Base-by-base conservation (phyloP, 1,140 invertebrate genomes). In the Manduca sexta region DNA sequence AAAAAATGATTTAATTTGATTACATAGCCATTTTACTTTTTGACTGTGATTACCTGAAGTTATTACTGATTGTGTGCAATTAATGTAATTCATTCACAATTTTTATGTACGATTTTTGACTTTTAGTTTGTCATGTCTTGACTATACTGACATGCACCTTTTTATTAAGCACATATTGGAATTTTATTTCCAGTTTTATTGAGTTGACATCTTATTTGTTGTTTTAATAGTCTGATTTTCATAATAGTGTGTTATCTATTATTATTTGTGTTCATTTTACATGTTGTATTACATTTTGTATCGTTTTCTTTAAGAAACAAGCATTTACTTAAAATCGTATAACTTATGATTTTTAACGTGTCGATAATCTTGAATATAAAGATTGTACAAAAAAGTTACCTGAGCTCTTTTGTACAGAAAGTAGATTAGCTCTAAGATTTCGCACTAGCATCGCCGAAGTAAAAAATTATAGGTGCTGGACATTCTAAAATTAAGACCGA, bases 351-450 rank as follows among this genome's bases (percentile, higher is more conserved):
- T 43, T n/a, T n/a, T 13, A 30, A 30, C 41, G 6, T 30, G 15
- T 43, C 14, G 14, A 13, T 30, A 43, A 14, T 35, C 14, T 35
- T 35, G 34, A 35, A 14, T 26, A 43, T 42, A 40, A 54, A 61
- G 64, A 56, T 66, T 74, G 76, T 83, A 83, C 79, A 83, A 83
- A 81, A 69, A 78, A 69, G 65, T 75, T 80, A 80, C 75, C 80
- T 80, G 74, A 76, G 65, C 60, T 79, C 70, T 76, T 71, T 48
- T 63, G 48, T 70, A 64, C 62, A 60, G 58, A 69, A 49, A 50
- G 29, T 47, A 31, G 8, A 34, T 7, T 51, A 50, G 45, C 3
- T 14, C 8, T 56, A 51, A 47, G 52, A 37, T 53, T 56, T 60
- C 12, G 34, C 51, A 42, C 54, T 54, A 57, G 59, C 52, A 60